Percentiles rank a stretch among this genome's conserved stretches.
Evolutionary conservation across 2,888 invertebrate species (phyloP).

Genomic region (Aelia acuminata): DNA sequence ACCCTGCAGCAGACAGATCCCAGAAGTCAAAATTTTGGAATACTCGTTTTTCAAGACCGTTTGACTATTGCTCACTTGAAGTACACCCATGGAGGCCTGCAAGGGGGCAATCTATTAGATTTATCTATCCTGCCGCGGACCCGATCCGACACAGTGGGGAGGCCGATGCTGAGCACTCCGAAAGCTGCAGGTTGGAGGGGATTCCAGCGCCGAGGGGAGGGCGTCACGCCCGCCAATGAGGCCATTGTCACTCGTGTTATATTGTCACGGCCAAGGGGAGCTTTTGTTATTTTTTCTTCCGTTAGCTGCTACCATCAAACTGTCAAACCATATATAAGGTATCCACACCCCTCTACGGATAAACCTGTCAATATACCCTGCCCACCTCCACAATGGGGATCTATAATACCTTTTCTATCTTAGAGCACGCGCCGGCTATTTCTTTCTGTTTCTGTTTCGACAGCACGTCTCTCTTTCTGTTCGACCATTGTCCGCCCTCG

Average conservation of each 20-base stretch:
- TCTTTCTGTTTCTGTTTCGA: constrained; percentile 35
- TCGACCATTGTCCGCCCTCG: constrained; percentile 5
- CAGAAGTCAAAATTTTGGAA: background rate
- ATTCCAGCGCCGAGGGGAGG: constrained; percentile 22
- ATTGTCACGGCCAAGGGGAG: constrained; percentile 52
- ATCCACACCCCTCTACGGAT: constrained; percentile 35
- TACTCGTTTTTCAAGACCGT: background rate
- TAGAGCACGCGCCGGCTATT: constrained; percentile 51
- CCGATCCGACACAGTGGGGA: no score
- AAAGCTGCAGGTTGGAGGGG: background rate
- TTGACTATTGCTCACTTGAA: background rate
- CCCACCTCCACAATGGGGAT: background rate
- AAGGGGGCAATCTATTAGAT: background rate
- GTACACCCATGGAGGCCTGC: background rate
- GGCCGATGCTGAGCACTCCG: no score
- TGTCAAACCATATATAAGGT: constrained; percentile 53
- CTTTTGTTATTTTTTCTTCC: constrained; percentile 56
- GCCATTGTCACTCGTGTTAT: constrained; percentile 54
- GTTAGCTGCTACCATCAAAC: constrained; percentile 55
- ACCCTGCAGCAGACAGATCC: no score
- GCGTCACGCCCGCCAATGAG: constrained; percentile 42
- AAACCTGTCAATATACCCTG: constrained; percentile 53
- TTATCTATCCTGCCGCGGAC: background rate
- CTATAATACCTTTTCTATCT: constrained; percentile 55
- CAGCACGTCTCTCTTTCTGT: constrained; percentile 36